Conservation (phyloP, 2,888 invertebrate genomes). For the Rosalia funebris region DNA sequence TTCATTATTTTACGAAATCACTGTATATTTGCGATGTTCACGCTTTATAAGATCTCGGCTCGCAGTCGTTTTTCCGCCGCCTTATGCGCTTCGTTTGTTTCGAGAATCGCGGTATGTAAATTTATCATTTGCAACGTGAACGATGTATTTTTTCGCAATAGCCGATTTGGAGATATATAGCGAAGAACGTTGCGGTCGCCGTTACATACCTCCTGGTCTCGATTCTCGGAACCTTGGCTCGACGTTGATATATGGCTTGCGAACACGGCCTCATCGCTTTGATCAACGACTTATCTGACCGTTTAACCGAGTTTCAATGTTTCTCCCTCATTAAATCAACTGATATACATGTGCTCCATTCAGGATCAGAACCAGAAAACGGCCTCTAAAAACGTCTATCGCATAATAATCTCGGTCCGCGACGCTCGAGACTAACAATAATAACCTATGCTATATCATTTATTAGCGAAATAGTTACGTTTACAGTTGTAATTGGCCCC, state of each 20-base stretch:
- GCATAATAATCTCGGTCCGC: conserved; percentile 18
- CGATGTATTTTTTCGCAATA: conserved; percentile 23
- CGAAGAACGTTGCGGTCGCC: conserved; percentile 26
- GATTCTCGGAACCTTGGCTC: conserved; percentile 49
- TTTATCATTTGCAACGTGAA: conserved; percentile 17
- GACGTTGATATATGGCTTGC: conserved; percentile 52
- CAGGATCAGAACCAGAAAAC: conserved; percentile 34
- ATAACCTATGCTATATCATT: background rate
- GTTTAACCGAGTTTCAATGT: conserved; percentile 50
- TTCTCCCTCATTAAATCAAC: conserved; percentile 53
- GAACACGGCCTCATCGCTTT: conserved; percentile 49
- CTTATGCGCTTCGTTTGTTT: conserved; percentile 10
- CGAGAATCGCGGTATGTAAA: conserved; percentile 16
- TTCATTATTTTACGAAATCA: too few relatives aligned
- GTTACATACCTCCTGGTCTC: conserved; percentile 32
- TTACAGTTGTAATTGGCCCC: conserved; percentile 31
- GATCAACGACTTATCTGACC: conserved; percentile 53
- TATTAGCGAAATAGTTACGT: conserved; percentile 14
- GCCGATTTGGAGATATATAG: conserved; percentile 27
- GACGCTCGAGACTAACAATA: conserved; percentile 8
- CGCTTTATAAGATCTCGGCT: background rate
- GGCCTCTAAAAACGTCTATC: conserved; percentile 14
- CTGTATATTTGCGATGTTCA: too few relatives aligned
- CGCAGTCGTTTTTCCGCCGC: conserved; percentile 1
- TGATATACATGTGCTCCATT: conserved; percentile 48